Evolutionary conservation across 2,888 invertebrate species (phyloP).

Genomic region (Heliconius erato): DNA sequence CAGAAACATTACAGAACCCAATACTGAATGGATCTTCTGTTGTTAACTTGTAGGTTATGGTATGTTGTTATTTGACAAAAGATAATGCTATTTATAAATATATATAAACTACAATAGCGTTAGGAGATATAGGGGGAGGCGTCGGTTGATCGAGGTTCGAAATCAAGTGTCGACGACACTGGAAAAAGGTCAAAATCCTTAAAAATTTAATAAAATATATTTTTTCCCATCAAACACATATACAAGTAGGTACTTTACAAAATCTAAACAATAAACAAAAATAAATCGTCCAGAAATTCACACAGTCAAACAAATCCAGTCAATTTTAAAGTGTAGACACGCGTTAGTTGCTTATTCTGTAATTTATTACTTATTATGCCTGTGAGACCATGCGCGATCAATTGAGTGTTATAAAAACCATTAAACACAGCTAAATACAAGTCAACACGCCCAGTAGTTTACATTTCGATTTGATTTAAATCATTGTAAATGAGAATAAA

Average conservation of each 20-base stretch:
- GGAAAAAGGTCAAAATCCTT: too few species aligned
- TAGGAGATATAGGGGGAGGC: too few species aligned
- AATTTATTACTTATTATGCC: conserved; percentile 65
- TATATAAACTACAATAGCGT: too few species aligned
- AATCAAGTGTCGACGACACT: too few species aligned
- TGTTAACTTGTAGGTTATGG: too few species aligned
- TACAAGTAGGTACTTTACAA: background rate
- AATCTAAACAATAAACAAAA: conserved; percentile 21
- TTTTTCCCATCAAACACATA: background rate
- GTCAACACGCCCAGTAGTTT: conserved; percentile 78
- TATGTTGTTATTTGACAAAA: too few species aligned
- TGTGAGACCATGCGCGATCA: conserved; percentile 76
- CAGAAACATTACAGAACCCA: too few species aligned
- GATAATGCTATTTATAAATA: too few species aligned
- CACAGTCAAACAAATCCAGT: conserved; percentile 42
- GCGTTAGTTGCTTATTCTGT: conserved; percentile 63
- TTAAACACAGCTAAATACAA: conserved; percentile 73
- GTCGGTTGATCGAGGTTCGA: too few species aligned
- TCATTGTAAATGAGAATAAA: conserved; percentile 36
- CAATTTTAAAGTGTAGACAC: conserved; percentile 64
- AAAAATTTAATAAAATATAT: background rate
- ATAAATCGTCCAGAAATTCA: conserved; percentile 45
- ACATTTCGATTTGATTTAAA: conserved; percentile 70
- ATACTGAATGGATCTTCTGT: too few species aligned
- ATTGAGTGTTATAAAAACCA: conserved; percentile 83